Evolutionary conservation across 92 coral and sea anemone genomes (phyloP), one percentile per base, ranked within the genome.

Genomic region (Montipora capitata): DNA sequence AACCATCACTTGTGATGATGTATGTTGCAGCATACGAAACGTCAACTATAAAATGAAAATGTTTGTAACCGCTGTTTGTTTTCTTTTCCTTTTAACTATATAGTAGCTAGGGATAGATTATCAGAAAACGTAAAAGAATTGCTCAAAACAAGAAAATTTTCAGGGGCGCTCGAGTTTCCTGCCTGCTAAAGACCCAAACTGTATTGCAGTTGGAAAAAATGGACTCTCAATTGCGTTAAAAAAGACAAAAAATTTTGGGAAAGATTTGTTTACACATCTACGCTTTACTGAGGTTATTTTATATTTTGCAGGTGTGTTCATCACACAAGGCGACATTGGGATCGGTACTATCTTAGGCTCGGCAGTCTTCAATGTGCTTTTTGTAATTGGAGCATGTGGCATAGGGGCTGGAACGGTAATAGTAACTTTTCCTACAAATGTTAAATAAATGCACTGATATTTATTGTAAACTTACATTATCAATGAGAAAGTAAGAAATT

Each of bases 281-380:
- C 7, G 38, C 2, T 38, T 20, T 66, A 3, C 7, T 66, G n/a
- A 62, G 16, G 8, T 15, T 62, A 62, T 18, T 7, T n/a, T 62
- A 67, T n/a, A 49, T 64, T 12, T 11, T 77, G 8, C 79, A 97
- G 99, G 99, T 86, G 99, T 97, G 39, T 97, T 97, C 77, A 89
- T 97, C 67, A 97, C 99, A 44, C 91, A 96, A 66, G 99, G 99
- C n/a, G 99, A 97, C 88, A 97, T 97, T 49, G 99, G 99, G 11
- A 96, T 96, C 58, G 98, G 99, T 45, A 97, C 99, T 56, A 97
- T 97, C 66, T 82, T 97, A 44, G 99, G 99, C 20, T 97, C 99
- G 58, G 99, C 99, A 49, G 96, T 97, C 1, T 94, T 97, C 67
- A 97, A 97, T 82, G 99, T 97, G 57, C 91, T 97, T 57, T 97